A percentile compares a stretch with the other conserved stretches of the same genome.
Conservation (phyloP, 2,797 vertebrate genomes). For the Scomberomorus guttatus region DNA sequence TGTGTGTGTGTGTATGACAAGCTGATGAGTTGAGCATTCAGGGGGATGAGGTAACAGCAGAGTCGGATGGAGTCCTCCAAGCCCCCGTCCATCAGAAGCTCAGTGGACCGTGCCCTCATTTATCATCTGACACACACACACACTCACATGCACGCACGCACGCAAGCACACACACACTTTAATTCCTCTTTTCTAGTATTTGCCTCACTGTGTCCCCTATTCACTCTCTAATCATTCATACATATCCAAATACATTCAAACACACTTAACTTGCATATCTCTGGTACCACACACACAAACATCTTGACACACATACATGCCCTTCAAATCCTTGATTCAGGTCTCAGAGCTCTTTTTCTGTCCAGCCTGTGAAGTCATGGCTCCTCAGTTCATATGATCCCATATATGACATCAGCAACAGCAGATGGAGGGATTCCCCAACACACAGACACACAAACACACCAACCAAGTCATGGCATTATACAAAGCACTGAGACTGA, state of each 20-base stretch:
- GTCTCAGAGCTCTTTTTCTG: slow-evolving; percentile 25
- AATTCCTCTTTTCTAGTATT: slow-evolving; percentile 33
- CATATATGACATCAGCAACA: slow-evolving; percentile 47
- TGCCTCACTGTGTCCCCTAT: slow-evolving; percentile 16
- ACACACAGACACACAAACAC: slow-evolving; percentile 28
- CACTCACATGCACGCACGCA: slow-evolving; percentile 30
- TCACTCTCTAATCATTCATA: slow-evolving; percentile 28
- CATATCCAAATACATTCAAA: slow-evolving; percentile 31
- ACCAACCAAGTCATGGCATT: slow-evolving; percentile 1
- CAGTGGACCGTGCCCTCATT: slow-evolving; percentile 75
- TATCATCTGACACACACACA: slow-evolving; percentile 71
- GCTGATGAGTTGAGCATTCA: slow-evolving; percentile 75
- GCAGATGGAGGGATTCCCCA: slow-evolving; percentile 44
- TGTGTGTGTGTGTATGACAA: slow-evolving; percentile 49
- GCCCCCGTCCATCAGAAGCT: slow-evolving; percentile 78
- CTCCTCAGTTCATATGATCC: slow-evolving; percentile 29
- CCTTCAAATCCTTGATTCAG: slow-evolving; percentile 26
- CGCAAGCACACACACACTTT: slow-evolving; percentile 28
- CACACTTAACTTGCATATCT: slow-evolving; percentile 13
- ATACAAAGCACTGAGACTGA: slow-evolving; percentile 23
- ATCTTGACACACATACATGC: slow-evolving; percentile 16
- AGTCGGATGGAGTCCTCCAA: slow-evolving; percentile 72
- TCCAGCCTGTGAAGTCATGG: slow-evolving; percentile 47
- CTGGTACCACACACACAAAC: slow-evolving; percentile 14
- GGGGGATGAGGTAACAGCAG: slow-evolving; percentile 81